Evolutionary conservation across 2,113 vertebrate genomes (phyloP), one percentile per base, ranked within the genome.

Genomic region (Syngnathoides biaculeatus): DNA sequence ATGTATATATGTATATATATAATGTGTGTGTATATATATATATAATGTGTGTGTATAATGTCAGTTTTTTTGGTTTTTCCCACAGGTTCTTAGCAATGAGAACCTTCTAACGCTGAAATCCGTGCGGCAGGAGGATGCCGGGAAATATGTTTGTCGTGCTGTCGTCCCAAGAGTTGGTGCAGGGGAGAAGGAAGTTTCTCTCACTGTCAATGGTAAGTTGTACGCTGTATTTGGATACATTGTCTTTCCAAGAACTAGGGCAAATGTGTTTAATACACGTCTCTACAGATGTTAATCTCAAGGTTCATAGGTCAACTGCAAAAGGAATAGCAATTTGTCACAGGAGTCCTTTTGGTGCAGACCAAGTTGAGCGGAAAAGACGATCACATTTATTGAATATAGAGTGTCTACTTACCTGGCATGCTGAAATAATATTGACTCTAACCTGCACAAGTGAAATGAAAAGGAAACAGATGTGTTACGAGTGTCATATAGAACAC

Each of bases 81-180:
- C 9, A 11, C 86, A 99, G 97, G 97, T 99, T 68, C 92, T 99
- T 67, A 99, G 97, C 91, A 99, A 99, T 0, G 95, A 98, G 65
- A 98, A 98, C 88, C 94, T 95, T 65, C 86, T 99, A 87, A 94
- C 93, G 0, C 90, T 99, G 69, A 97, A 95, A 85, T 92, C 94
- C 0, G 97, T 99, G 35, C 93, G 94, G 20, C 97, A 99, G 78
- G 97, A 98, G 70, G 97, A 99, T 1, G 97, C 97, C 0, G 97
- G 97, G 80, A 98, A 98, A 83, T 99, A 99, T 0, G 95, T 98
- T 42, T 99, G 97, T 76, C 87, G 97, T 1, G 97, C 97, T 0
- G 97, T 98, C 68, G 97, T 99, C 19, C 96, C 95, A 0, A 93
- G 96, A 1, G 97, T 99, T 0, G 97, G 96, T 2, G 95, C 94